Evolutionary conservation across 2,888 invertebrate genomes (phyloP), one percentile per base, ranked within the genome.

Genomic region (Cryptophagus acutangulus): DNA sequence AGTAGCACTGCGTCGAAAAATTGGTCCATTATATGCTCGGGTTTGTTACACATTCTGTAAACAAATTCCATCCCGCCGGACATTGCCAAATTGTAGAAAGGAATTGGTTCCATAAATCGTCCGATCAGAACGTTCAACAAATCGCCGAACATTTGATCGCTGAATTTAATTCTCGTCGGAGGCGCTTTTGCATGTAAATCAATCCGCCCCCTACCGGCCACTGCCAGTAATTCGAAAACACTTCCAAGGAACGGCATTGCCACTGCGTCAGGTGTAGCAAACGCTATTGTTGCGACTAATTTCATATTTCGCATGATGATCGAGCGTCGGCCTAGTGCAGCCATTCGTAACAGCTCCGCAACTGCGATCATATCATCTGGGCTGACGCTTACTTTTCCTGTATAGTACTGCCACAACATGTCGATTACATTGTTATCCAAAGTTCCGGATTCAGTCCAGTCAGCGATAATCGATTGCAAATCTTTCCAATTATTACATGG

Each of bases 391-490:
- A 84, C 82, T 56, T 84, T 76, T 0, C 51, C 52, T 1, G 87
- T 78, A 62, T 88, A 90, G 57, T 81, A 81, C 67, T 91, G 87
- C 85, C 91, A 94, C 43, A 94, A 72, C 47, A 87, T 79, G 76
- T 89, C 72, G 42, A 76, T 73, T 28, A 76, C 72, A 13, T 69
- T 63, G 33, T 72, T 72, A 49, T 76, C 75, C n/a, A 58, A 35
- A 6, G 14, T 74, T 2, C 75, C 77, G 18, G 71, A 71, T 33
- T 67, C 63, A 2, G 79, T 73, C 75, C 84, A 81, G 59, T 81
- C 76, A 9, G 72, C 65, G 29, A 86, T 72, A 42, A 86, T 67
- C 46, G 73, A 70, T 50, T 80, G 78, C 45, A 85, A 67, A 9
- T 82, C 79, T 2, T 74, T 73, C 33, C 77, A 67, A 47, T 82